Evolutionary conservation across 2,888 invertebrate genomes (phyloP).

Genomic region (Sesia bembeciformis): DNA sequence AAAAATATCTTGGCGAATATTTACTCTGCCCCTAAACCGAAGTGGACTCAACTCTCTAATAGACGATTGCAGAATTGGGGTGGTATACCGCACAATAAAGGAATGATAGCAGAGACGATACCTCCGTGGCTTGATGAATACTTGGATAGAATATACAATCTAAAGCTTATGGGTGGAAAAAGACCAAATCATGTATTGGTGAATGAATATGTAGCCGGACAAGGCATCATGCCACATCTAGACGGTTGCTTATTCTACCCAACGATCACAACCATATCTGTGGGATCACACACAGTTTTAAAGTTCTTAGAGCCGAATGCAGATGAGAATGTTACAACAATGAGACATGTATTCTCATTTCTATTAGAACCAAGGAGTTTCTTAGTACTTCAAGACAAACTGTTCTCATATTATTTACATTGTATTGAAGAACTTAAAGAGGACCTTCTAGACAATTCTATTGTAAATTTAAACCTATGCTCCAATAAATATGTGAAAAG

Average conservation of each 20-base stretch:
- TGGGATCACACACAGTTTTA: constrained; percentile 93
- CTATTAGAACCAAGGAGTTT: constrained; percentile 92
- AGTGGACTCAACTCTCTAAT: constrained; percentile 95
- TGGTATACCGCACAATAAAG: constrained; percentile 93
- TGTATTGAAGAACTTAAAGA: constrained; percentile 82
- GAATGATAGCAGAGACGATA: constrained; percentile 93
- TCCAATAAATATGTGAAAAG: constrained; percentile 69
- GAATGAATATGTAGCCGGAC: constrained; percentile 94
- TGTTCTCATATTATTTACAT: constrained; percentile 91
- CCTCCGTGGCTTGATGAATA: constrained; percentile 88
- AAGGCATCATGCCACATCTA: constrained; percentile 97
- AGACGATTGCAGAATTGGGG: constrained; percentile 98
- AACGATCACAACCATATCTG: constrained; percentile 91
- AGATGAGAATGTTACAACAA: constrained; percentile 35
- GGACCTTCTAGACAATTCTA: constrained; percentile 77
- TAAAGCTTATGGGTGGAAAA: constrained; percentile 81
- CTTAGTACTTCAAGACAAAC: constrained; percentile 85
- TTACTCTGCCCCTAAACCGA: constrained; percentile 89
- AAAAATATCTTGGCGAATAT: constrained; percentile 81
- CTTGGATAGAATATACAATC: constrained; percentile 78
- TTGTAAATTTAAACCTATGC: constrained; percentile 80
- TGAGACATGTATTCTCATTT: constrained; percentile 77
- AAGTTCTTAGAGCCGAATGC: constrained; percentile 80
- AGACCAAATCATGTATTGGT: constrained; percentile 94
- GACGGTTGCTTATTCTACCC: constrained; percentile 97